Base-by-base conservation (phyloP, 2,888 invertebrate genomes). In the Acrobasis suavella region DNA sequence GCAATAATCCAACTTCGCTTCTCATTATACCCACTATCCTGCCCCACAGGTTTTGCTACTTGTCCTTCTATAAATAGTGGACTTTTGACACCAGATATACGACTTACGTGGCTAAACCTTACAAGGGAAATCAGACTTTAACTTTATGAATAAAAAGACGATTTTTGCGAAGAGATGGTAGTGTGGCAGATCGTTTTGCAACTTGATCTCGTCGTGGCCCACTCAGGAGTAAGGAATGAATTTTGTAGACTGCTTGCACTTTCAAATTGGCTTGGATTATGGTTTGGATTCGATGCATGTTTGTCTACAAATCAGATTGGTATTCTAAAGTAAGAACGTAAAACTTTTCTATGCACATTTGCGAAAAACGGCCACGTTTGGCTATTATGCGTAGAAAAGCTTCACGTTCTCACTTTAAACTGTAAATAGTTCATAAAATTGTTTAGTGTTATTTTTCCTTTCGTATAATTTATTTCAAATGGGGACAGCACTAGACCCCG, bases 221-320 rank as follows among this genome's bases (percentile, higher is more conserved):
- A 89, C 82, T 88, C 84, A 82, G 82, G 80, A 84, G 80, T 83
- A 75, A 76, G 83, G 83, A 86, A 84, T 86, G 81, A 85, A 85
- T 83, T 86, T 85, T 78, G 81, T 83, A 85, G 77, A 78, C 79
- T 77, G 86, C 89, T 89, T 89, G 87, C 90, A 89, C 89, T 89
- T 90, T 91, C 90, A 79, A 85, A 85, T 79, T 70, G 75, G 77
- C 72, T 83, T 77, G 71, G 74, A 82, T 80, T 83, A 83, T 79
- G 77, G 76, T 72, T 76, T 64, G 74, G 37, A 81, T 78, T 77
- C 71, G 71, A 78, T 80, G n/a, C 14, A 81, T 78, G 32, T 78
- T 77, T 72, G 71, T 77, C 75, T 71, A 62, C 62, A 73, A 78
- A 5, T 12, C n/a, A n/a, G 12, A 42, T 42, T 10, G 12, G 1